These are phyloP conservation scores for Centruroides sculpturatus DNA, from an alignment of 1,140 invertebrate genomes.

Conservation along the genomic window DNA sequence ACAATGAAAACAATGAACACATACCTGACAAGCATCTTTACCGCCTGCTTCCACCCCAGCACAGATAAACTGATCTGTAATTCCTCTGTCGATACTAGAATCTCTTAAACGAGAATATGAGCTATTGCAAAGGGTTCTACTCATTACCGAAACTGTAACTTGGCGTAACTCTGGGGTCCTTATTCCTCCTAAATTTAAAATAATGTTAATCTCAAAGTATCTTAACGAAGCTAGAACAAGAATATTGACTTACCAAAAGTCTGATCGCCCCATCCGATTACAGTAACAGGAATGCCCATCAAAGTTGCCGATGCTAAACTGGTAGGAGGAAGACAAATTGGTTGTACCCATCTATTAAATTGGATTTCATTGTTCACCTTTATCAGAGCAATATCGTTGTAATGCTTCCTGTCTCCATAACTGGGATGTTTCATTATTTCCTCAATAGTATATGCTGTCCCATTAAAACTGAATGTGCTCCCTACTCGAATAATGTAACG, in stretches of 20 bases:
- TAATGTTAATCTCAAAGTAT: not conserved
- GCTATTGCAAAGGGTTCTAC: not conserved
- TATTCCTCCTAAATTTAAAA: constrained; percentile 3
- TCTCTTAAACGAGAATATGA: not conserved
- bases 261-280: constrained; percentile 11
- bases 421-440: constrained; percentile 4
- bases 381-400: constrained; percentile 11
- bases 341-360: not conserved
- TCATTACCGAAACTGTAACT: constrained; percentile 6
- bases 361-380: constrained; percentile 1
- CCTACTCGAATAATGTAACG: constrained; percentile 6
- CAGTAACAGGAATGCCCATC: constrained; percentile 3
- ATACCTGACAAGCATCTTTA: constrained; percentile 29
- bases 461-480: not conserved
- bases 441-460: not conserved
- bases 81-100: not conserved
- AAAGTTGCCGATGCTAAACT: not conserved
- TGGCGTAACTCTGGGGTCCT: not conserved
- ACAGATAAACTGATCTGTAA: constrained; percentile 21
- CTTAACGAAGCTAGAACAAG: not conserved
- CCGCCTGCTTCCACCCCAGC: constrained; percentile 26
- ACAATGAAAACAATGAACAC: not conserved
- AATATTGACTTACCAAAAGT: constrained; percentile 6
- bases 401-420: constrained; percentile 1
- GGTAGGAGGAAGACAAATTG: constrained; percentile 5